A percentile compares a stretch with the other conserved stretches of the same genome.
Evolutionary conservation across 2,888 invertebrate species (phyloP).

Genomic region (Amiota communis): DNA sequence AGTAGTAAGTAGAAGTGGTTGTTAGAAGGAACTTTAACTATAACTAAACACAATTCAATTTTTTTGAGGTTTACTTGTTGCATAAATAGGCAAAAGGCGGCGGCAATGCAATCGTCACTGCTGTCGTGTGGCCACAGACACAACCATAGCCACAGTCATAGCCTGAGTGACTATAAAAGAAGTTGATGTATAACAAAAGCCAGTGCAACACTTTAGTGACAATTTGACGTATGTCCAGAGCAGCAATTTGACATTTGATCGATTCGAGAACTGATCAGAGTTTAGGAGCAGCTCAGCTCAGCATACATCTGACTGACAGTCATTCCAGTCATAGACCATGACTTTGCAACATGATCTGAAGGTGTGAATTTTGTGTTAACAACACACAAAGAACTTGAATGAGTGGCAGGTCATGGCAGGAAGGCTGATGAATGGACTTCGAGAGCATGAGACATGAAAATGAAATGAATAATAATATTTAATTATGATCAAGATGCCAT

Average conservation of each 20-base stretch:
- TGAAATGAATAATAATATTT: constrained; percentile 2
- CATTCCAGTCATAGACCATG: background rate
- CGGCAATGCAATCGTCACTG: background rate
- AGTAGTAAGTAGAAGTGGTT: background rate
- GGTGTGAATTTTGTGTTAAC: constrained; percentile 21
- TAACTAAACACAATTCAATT: background rate
- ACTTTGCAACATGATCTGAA: constrained; percentile 15
- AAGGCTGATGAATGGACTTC: background rate
- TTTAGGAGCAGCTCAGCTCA: background rate
- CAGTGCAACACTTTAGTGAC: constrained; percentile 29
- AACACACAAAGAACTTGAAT: background rate
- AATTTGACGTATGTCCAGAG: constrained; percentile 32
- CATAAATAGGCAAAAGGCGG: background rate
- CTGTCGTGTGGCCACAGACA: no score
- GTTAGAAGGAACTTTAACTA: no score
- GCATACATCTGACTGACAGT: no score
- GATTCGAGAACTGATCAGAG: constrained; percentile 37
- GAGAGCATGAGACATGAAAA: background rate
- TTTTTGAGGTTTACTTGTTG: background rate
- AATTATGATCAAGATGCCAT: constrained; percentile 1
- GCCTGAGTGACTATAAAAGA: constrained; percentile 8
- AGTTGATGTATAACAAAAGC: background rate
- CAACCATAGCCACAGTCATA: no score
- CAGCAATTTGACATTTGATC: constrained; percentile 54
- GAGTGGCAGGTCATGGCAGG: constrained; percentile 7